These are phyloP conservation scores for Fragum whitleyi DNA, from an alignment of 2,888 invertebrate species.

Conservation along the genomic window DNA sequence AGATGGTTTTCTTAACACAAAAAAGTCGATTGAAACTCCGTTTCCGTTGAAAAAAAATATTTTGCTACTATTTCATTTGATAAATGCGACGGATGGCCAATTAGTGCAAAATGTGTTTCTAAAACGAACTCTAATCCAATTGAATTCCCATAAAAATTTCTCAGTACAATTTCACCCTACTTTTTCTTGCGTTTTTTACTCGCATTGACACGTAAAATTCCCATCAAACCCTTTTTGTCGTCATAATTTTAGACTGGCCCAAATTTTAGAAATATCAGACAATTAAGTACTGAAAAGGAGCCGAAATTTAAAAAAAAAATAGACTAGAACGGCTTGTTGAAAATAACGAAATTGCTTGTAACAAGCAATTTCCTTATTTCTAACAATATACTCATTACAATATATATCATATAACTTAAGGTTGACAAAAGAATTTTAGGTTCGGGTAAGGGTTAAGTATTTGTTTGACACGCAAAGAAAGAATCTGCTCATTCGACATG, in stretches of 20 bases:
- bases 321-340: too few relatives aligned
- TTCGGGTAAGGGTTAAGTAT: background rate
- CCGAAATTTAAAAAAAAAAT: too few relatives aligned
- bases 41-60: too few relatives aligned
- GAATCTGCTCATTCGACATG: background rate
- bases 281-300: too few relatives aligned
- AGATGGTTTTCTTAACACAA: too few relatives aligned
- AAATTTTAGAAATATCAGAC: too few relatives aligned
- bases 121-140: constrained; percentile 15
- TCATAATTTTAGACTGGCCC: too few relatives aligned
- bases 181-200: background rate
- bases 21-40: too few relatives aligned
- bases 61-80: background rate
- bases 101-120: constrained; percentile 9
- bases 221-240: background rate
- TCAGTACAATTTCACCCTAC: background rate
- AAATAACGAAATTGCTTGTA: too few relatives aligned
- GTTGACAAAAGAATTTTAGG: background rate
- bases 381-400: too few relatives aligned
- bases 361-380: too few relatives aligned
- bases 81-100: constrained; percentile 1
- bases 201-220: background rate
- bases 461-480: background rate
- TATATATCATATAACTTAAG: too few relatives aligned
- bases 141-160: constrained; percentile 11